Base-by-base conservation (phyloP, 64 coral and sea anemone genomes). In the Montipora cactus region DNA sequence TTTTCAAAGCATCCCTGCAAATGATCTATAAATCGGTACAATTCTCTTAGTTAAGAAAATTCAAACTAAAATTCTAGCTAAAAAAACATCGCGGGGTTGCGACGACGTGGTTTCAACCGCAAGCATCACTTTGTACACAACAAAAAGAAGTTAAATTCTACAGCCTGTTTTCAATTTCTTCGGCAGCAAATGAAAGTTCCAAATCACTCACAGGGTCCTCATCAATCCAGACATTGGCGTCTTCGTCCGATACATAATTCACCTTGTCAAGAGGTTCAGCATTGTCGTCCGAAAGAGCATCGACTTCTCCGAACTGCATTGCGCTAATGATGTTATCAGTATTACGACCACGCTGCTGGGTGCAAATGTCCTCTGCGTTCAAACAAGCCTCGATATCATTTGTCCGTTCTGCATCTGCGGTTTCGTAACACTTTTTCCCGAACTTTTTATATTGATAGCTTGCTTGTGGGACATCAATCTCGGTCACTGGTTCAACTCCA, bases 131-230 rank as follows among this genome's bases (percentile, higher is more conserved):
- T 57, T 57, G 53, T 57, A 11, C 53, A 57, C 53, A 57, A 57
- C 6, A 57, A 8, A 55, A 55, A 55, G 1, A 55, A 55, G 52
- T 55, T 55, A 55, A 55, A 55, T 7, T 4, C 46, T 8, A 44
- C 44, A 44, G 10, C 1, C 4, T 51, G 5, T 64, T 86, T 86
- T 86, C 82, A 50, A 25, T 44, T 50, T 86, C 82, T 47, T 86
- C 82, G 16, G 66, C 82, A 86, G 82, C 82, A 69, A 86, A 51
- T 4, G 82, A 86, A 44, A 86, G 47, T 16, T 86, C 82, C 14
- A 86, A 50, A 86, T 86, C 82, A 46, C 62, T 71, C n/a, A 72
- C 16, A 22, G 82, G 20, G 4, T 86, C 66, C 11, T 86, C 82
- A 11, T 86, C 46, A 44, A 86, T 19, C 62, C 82, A 86, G 18